These are phyloP conservation scores for Tenthredo amoena DNA, from an alignment of 2,888 invertebrate genomes.

Conservation along the genomic window DNA sequence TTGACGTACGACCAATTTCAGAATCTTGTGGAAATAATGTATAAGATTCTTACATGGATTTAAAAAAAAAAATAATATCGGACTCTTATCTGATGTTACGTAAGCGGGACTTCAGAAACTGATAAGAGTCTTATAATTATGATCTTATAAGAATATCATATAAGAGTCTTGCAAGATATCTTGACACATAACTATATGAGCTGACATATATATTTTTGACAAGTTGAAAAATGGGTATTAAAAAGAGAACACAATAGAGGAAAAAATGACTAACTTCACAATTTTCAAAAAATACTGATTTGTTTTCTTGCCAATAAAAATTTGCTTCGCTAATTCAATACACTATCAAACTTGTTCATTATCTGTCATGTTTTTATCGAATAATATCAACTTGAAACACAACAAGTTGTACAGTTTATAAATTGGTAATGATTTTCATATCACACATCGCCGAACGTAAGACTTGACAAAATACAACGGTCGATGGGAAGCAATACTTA, in stretches of 20 bases:
- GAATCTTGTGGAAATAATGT: neutral
- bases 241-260: neutral
- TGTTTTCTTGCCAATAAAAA: neutral
- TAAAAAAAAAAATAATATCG: neutral
- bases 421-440: neutral
- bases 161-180: neutral
- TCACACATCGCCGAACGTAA: neutral
- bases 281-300: neutral
- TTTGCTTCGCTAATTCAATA: neutral
- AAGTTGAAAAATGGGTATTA: neutral
- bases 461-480: neutral
- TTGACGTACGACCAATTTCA: neutral
- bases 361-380: neutral
- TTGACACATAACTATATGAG: neutral
- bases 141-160: neutral
- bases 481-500: constrained; percentile 78
- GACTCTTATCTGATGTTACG: neutral
- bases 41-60: neutral
- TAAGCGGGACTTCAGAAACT: neutral
- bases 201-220: neutral
- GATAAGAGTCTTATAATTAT: neutral
- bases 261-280: neutral
- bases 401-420: neutral
- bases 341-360: neutral
- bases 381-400: neutral